These are phyloP conservation scores for Microctenopoma stevenorrisi DNA, from an alignment of 2,797 vertebrate genomes.

Conservation along the genomic window DNA sequence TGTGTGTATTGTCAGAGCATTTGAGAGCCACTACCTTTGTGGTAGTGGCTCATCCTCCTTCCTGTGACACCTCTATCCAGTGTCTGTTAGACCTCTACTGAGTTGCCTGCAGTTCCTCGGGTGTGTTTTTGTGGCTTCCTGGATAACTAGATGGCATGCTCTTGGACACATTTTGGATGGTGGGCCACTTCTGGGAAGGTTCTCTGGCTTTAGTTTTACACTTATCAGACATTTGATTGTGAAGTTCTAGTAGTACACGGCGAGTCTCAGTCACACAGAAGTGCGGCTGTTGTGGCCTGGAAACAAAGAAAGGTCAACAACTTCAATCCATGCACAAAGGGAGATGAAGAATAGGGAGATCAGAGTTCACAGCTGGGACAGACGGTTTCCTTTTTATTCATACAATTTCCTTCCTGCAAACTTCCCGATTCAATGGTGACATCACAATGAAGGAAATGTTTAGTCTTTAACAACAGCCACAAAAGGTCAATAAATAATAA, in stretches of 20 bases:
- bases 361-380: slow-evolving; percentile 44
- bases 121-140: no score
- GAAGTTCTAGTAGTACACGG: slow-evolving; percentile 2
- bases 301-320: slow-evolving; percentile 30
- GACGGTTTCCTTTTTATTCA: slow-evolving; percentile 48
- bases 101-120: no score
- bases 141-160: no score
- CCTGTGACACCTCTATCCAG: no score
- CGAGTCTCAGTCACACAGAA: neutral
- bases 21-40: no score
- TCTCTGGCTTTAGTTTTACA: no score
- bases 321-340: slow-evolving; percentile 17
- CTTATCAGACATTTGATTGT: no score
- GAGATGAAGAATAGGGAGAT: slow-evolving; percentile 69
- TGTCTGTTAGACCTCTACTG: no score
- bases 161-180: no score
- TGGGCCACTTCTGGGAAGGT: no score
- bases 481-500: neutral
- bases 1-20: no score
- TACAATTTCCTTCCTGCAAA: slow-evolving; percentile 49
- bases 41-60: no score
- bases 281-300: slow-evolving; percentile 6
- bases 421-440: slow-evolving; percentile 14
- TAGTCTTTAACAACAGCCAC: neutral
- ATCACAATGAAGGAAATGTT: slow-evolving; percentile 14